Evolutionary conservation across 2,888 invertebrate species (phyloP).

Genomic region (Synergus itoensis): DNA sequence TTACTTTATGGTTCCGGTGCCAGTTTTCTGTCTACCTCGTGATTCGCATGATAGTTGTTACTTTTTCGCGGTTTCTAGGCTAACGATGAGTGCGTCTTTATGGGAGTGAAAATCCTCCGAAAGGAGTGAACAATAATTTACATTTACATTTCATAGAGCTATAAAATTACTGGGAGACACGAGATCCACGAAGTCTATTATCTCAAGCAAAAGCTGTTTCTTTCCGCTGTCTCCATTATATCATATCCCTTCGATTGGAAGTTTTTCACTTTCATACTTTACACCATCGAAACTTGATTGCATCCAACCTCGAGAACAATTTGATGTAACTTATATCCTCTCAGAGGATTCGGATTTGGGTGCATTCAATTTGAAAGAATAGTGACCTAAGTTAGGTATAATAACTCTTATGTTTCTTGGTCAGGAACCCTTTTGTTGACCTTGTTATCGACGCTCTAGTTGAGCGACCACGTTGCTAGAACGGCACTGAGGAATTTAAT

Average conservation of each 20-base stretch:
- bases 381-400: not conserved
- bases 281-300: not conserved
- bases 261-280: not conserved
- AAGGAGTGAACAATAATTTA: conserved; percentile 14
- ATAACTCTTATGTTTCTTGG: not conserved
- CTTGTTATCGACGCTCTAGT: conserved; percentile 6
- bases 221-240: not conserved
- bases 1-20: conserved; percentile 52
- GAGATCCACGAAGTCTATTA: not conserved
- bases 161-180: not conserved
- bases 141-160: not conserved
- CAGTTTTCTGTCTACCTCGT: conserved; percentile 16
- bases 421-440: not conserved
- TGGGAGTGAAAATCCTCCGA: conserved; percentile 7
- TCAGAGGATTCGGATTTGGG: not conserved
- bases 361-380: not conserved
- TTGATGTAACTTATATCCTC: no score
- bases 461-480: conserved; percentile 16
- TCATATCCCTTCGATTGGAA: no score
- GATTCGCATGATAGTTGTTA: conserved; percentile 18
- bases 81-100: conserved; percentile 11
- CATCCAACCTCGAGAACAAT: no score
- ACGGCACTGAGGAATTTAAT: conserved; percentile 31
- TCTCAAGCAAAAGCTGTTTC: conserved; percentile 5
- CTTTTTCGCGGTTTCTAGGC: conserved; percentile 31